These are phyloP conservation scores for Oenanthe oenanthe DNA, from an alignment of 2,113 vertebrate genomes.

Conservation along the genomic window DNA sequence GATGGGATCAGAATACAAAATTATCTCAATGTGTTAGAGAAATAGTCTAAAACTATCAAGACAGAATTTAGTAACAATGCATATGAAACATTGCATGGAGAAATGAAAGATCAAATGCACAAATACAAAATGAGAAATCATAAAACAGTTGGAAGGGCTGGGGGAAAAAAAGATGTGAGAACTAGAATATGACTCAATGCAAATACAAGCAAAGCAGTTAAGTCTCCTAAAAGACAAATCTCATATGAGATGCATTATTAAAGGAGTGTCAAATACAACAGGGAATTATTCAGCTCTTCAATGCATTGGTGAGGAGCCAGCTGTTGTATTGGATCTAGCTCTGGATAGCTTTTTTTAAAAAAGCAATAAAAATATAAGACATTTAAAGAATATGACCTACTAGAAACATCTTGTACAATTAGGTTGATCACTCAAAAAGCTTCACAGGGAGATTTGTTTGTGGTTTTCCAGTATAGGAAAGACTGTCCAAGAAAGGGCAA, in stretches of 20 bases:
- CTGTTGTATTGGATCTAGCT: not conserved
- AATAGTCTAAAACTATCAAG: not conserved
- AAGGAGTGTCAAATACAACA: not conserved
- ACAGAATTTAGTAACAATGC: not conserved
- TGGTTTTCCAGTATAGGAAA: not conserved
- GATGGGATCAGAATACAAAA: constrained; percentile 22
- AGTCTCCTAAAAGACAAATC: not conserved
- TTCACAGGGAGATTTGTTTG: not conserved
- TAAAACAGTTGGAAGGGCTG: not conserved
- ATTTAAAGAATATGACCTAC: not conserved
- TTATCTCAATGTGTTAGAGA: not conserved
- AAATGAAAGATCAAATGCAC: not conserved
- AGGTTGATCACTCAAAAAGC: not conserved
- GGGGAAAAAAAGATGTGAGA: not conserved
- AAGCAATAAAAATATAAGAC: not conserved
- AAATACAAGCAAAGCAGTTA: not conserved
- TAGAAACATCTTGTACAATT: not conserved
- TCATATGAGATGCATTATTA: not conserved
- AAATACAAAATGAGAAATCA: constrained; percentile 20
- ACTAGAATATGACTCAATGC: not conserved
- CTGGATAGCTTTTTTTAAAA: not conserved
- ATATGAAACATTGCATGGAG: not conserved
- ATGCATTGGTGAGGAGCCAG: not conserved
- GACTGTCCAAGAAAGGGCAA: not conserved
- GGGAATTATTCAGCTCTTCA: not conserved